phyloP scores from a whole-genome alignment of 1,140 invertebrate genomes.

The Drosophila miranda region DNA sequence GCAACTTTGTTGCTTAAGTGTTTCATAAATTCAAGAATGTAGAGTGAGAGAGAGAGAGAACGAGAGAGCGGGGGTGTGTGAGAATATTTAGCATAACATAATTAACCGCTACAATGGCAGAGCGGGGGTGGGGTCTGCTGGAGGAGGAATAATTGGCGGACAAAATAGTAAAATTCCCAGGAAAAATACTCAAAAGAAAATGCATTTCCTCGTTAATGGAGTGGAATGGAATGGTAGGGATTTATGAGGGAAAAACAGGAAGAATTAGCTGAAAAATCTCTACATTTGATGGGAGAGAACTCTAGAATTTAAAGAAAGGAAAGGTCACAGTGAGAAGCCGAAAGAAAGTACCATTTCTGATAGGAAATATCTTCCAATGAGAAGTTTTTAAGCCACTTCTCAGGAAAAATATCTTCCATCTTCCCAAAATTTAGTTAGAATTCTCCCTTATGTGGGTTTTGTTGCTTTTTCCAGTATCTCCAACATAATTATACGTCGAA shows the following conservation, averaged over 20 bases:
- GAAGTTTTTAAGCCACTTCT: no score
- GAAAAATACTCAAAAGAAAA: conserved; percentile 28
- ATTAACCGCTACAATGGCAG: conserved; percentile 29
- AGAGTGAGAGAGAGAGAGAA: conserved; percentile 30
- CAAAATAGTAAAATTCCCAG: conserved; percentile 20
- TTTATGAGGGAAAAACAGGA: no score
- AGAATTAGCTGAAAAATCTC: no score
- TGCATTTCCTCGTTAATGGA: conserved; percentile 30
- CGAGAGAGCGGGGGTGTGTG: conserved; percentile 19
- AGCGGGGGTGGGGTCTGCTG: neutral
- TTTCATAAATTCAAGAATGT: conserved; percentile 37
- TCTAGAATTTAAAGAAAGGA: no score
- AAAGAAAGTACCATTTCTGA: neutral
- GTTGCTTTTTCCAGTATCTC: neutral
- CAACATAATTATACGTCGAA: neutral
- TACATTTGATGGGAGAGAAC: no score
- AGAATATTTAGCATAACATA: conserved; percentile 48
- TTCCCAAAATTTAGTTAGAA: no score
- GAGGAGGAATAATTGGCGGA: conserved; percentile 34
- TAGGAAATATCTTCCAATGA: no score
- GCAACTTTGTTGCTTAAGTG: conserved; percentile 39
- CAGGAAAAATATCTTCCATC: no score
- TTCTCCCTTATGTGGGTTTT: no score
- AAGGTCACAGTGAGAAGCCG: neutral
- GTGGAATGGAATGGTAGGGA: conserved; percentile 4